Conservation (phyloP, 2,888 invertebrate species). For the Spodoptera exigua region DNA sequence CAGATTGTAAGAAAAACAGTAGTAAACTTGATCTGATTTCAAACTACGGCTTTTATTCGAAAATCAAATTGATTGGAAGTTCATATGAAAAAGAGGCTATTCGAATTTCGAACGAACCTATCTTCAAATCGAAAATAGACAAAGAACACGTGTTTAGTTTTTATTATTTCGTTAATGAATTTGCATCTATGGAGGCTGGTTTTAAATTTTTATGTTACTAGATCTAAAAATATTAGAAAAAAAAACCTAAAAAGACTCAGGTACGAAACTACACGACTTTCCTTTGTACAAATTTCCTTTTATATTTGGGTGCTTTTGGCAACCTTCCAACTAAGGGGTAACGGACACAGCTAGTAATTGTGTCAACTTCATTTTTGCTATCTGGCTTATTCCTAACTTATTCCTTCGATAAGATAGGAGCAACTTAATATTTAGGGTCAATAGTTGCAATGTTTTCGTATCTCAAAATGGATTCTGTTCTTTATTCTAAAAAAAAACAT, state of each 20-base stretch:
- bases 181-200: background rate
- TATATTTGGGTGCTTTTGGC: slow-evolving; percentile 62
- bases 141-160: too few species aligned
- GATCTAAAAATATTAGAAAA: slow-evolving; percentile 1
- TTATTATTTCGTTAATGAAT: too few species aligned
- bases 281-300: slow-evolving; percentile 37
- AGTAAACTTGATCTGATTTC: background rate
- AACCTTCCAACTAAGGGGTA: slow-evolving; percentile 49
- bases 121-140: background rate
- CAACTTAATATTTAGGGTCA: background rate
- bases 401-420: background rate
- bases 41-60: slow-evolving; percentile 2
- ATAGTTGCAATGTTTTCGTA: slow-evolving; percentile 3
- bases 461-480: background rate
- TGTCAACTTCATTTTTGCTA: slow-evolving; percentile 38
- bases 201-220: slow-evolving; percentile 3
- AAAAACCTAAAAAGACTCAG: too few species aligned
- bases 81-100: background rate
- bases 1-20: background rate
- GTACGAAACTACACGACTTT: slow-evolving; percentile 8
- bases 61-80: background rate
- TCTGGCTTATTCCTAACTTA: slow-evolving; percentile 24
- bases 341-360: slow-evolving; percentile 54
- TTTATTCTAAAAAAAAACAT: too few species aligned
- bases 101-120: background rate